A percentile compares a stretch with the other conserved stretches of the same genome.
Conservation (phyloP, 2,888 invertebrate species). For the Eilema griseolum region DNA sequence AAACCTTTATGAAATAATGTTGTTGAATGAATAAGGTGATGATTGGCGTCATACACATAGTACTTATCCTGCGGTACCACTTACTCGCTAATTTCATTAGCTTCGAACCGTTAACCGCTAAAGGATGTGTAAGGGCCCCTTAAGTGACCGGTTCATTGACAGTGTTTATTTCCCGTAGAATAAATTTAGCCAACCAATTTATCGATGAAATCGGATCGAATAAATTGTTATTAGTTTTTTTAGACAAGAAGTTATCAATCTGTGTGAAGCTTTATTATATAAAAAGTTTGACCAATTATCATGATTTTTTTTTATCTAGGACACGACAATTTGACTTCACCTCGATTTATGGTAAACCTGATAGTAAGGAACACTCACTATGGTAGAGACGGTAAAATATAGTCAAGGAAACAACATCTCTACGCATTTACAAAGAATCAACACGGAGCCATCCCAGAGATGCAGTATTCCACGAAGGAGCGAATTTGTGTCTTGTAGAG, state of each 20-base stretch:
- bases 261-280: too few relatives aligned
- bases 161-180: not conserved
- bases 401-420: too few relatives aligned
- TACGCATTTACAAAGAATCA: too few relatives aligned
- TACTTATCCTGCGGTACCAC: constrained; percentile 5
- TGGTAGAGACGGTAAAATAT: too few relatives aligned
- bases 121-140: constrained; percentile 14
- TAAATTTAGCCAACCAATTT: constrained; percentile 2
- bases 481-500: too few relatives aligned
- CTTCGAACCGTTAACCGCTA: constrained; percentile 16
- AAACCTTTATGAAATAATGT: constrained; percentile 34
- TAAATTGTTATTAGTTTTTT: not conserved
- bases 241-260: not conserved
- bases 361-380: too few relatives aligned
- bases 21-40: constrained; percentile 19
- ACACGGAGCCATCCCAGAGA: too few relatives aligned
- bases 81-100: constrained; percentile 22
- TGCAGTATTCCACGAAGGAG: too few relatives aligned
- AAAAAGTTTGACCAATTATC: too few relatives aligned
- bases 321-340: too few relatives aligned
- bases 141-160: constrained; percentile 10
- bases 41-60: constrained; percentile 28
- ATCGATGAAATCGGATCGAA: not conserved
- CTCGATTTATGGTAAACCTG: too few relatives aligned
- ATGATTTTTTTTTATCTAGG: too few relatives aligned